Evolutionary conservation across 2,797 vertebrate species (phyloP).

Genomic region (Erpetoichthys calabaricus): DNA sequence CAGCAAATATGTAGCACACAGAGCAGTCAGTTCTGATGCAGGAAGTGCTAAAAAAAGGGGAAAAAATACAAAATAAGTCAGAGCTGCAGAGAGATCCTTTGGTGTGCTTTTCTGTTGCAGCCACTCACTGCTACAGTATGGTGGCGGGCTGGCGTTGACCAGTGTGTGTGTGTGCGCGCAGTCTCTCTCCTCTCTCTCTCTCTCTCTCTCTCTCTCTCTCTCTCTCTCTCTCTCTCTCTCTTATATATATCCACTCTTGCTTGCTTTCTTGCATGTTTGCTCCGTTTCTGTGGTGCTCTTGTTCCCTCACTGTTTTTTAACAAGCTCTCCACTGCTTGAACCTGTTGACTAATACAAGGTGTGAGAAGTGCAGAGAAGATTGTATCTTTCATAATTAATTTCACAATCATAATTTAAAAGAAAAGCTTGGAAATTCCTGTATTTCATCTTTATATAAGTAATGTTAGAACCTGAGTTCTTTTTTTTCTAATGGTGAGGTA

Average conservation of each 20-base stretch:
- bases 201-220: constrained; percentile 20
- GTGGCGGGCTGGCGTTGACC: constrained; percentile 95
- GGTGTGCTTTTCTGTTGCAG: constrained; percentile 89
- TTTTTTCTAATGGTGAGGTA: too few species aligned
- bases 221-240: constrained; percentile 8
- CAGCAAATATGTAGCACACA: constrained; percentile 76
- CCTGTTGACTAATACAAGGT: too few species aligned
- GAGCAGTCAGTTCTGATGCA: constrained; percentile 75
- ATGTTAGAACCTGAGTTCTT: too few species aligned
- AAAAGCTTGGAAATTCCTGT: too few species aligned
- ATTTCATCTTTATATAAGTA: too few species aligned
- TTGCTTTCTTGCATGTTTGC: constrained; percentile 37
- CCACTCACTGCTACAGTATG: constrained; percentile 95
- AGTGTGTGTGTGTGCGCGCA: constrained; percentile 85
- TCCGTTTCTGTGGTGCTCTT: neutral
- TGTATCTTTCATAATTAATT: too few species aligned
- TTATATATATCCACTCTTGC: neutral
- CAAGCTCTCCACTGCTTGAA: too few species aligned
- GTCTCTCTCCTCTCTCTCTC: constrained; percentile 41
- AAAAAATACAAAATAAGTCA: constrained; percentile 35
- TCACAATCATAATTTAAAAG: too few species aligned
- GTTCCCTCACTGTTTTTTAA: neutral
- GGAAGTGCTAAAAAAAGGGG: constrained; percentile 69
- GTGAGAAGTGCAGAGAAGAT: too few species aligned
- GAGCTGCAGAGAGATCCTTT: constrained; percentile 44